These are phyloP conservation scores for Spodoptera litura DNA, from an alignment of 1,140 invertebrate species.

Conservation along the genomic window DNA sequence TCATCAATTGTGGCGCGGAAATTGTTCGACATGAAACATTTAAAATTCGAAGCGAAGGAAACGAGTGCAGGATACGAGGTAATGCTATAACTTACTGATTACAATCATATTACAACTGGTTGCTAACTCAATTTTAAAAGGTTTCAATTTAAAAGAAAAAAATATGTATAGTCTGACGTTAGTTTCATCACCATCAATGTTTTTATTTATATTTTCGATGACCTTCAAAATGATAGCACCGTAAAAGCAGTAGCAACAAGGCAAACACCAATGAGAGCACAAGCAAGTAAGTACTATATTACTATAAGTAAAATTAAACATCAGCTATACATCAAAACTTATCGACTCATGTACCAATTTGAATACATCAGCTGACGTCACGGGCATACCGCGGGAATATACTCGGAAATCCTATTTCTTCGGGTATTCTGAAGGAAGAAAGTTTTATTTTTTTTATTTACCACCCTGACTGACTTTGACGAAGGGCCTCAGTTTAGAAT, in stretches of 20 bases:
- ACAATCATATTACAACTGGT: not conserved
- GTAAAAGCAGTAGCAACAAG: too few relatives aligned
- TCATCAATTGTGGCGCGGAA: constrained; percentile 42
- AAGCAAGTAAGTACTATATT: too few relatives aligned
- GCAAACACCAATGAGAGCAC: too few relatives aligned
- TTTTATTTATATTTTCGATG: too few relatives aligned
- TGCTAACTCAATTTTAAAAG: not conserved
- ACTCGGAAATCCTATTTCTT: constrained; percentile 26
- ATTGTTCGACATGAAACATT: constrained; percentile 49
- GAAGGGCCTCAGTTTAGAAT: constrained; percentile 66
- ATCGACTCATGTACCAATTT: constrained; percentile 15
- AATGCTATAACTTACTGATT: not conserved
- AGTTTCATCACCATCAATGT: too few relatives aligned
- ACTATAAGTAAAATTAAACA: too few relatives aligned
- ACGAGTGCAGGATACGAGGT: constrained; percentile 8
- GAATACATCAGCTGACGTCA: constrained; percentile 27
- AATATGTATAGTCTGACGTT: too few relatives aligned
- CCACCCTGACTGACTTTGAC: constrained; percentile 64
- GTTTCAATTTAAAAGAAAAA: too few relatives aligned
- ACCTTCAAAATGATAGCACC: too few relatives aligned
- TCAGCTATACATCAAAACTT: not conserved
- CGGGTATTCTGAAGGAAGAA: not conserved
- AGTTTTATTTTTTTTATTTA: constrained; percentile 64
- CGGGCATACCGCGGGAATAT: constrained; percentile 27
- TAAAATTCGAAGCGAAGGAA: constrained; percentile 30